Percentiles rank a stretch among this genome's conserved stretches.
phyloP scores from a whole-genome alignment of 1,140 invertebrate species.

The Bombus consobrinus region DNA sequence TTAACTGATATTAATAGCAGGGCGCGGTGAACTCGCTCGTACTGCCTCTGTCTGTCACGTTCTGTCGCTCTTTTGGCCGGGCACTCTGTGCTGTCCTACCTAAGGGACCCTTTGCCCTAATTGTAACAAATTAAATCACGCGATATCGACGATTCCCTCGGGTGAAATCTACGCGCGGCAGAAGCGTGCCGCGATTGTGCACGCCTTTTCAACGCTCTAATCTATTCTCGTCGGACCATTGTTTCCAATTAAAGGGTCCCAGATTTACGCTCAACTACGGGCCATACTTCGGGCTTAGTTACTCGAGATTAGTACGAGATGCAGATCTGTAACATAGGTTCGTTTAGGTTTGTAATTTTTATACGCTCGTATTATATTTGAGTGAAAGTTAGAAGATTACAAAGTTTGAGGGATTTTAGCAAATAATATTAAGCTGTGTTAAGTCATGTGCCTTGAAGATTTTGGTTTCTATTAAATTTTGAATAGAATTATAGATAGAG shows the following conservation, averaged over 20 bases:
- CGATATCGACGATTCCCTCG: constrained; percentile 70
- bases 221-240: constrained; percentile 12
- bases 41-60: constrained; percentile 9
- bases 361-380: not conserved
- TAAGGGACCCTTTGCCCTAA: constrained; percentile 69
- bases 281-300: not conserved
- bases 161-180: constrained; percentile 54
- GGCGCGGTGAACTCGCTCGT: constrained; percentile 73
- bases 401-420: no score
- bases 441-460: no score
- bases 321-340: no score
- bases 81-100: constrained; percentile 30
- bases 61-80: constrained; percentile 13
- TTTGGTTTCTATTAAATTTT: no score
- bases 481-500: not conserved
- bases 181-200: constrained; percentile 59
- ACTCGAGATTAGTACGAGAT: not conserved
- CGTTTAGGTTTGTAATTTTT: no score
- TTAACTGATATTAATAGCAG: constrained; percentile 83
- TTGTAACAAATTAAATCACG: constrained; percentile 81
- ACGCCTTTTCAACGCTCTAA: constrained; percentile 51
- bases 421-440: no score
- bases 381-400: not conserved
- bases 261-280: not conserved
- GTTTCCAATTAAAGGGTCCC: constrained; percentile 34